A percentile compares a stretch with the other conserved stretches of the same genome.
Conservation (phyloP, 1,140 invertebrate species). For the Listronotus bonariensis region DNA sequence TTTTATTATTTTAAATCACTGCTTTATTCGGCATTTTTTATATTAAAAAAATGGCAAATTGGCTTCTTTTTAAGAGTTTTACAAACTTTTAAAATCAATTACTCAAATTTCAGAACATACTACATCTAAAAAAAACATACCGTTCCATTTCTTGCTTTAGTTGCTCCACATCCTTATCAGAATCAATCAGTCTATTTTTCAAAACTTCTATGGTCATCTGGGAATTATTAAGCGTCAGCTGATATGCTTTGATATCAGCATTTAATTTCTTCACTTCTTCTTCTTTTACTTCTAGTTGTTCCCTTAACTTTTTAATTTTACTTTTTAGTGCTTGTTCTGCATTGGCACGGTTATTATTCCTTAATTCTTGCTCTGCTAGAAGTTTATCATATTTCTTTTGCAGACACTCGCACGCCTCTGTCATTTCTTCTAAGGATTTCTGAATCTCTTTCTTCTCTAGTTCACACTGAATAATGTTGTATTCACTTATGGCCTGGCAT, state of each 20-base stretch:
- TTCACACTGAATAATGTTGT: constrained; percentile 59
- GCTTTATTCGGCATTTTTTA: too few relatives aligned
- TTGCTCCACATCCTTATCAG: constrained; percentile 61
- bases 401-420: constrained; percentile 52
- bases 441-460: constrained; percentile 59
- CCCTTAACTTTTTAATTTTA: constrained; percentile 32
- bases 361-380: constrained; percentile 30
- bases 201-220: constrained; percentile 59
- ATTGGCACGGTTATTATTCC: constrained; percentile 12
- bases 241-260: constrained; percentile 58
- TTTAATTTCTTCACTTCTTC: constrained; percentile 54
- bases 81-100: too few relatives aligned
- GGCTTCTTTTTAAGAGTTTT: too few relatives aligned
- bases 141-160: constrained; percentile 54
- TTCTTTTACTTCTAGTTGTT: constrained; percentile 45
- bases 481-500: constrained; percentile 60
- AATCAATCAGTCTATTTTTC: constrained; percentile 58
- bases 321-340: constrained; percentile 29
- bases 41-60: too few relatives aligned
- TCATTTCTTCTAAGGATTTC: constrained; percentile 53
- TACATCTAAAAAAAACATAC: too few relatives aligned
- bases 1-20: too few relatives aligned
- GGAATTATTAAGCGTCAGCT: constrained; percentile 57
- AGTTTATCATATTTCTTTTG: constrained; percentile 56
- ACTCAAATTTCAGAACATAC: too few relatives aligned